Conservation (phyloP, 2,888 invertebrate species). For the Bimastos eiseni region DNA sequence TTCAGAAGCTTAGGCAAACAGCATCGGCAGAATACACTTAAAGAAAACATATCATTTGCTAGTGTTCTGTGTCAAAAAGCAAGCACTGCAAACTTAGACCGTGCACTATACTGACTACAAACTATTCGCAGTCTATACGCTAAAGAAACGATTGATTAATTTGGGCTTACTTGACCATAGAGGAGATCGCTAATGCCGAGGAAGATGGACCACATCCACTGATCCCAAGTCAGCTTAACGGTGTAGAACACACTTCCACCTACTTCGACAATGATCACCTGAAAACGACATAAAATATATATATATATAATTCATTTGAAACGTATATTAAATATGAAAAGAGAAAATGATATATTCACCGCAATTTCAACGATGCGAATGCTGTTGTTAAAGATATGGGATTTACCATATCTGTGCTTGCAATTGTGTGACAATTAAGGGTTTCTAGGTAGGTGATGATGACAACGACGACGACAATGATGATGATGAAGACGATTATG, state of each 20-base stretch:
- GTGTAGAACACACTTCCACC: slow-evolving; percentile 29
- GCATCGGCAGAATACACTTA: no score
- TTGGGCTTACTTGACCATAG: slow-evolving; percentile 21
- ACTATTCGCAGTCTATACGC: neutral
- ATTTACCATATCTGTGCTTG: neutral
- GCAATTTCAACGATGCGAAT: neutral
- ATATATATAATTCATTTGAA: neutral
- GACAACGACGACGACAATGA: slow-evolving; percentile 20
- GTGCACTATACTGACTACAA: neutral
- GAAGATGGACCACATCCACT: slow-evolving; percentile 28
- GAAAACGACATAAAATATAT: no score
- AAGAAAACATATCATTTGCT: no score
- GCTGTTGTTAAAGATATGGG: neutral
- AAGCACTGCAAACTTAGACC: neutral
- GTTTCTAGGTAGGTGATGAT: neutral
- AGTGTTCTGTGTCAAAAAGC: no score
- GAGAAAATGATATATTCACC: neutral
- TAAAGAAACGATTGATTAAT: no score
- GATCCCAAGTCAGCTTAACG: slow-evolving; percentile 10
- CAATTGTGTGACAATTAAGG: neutral
- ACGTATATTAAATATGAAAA: neutral
- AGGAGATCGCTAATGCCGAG: slow-evolving; percentile 29
- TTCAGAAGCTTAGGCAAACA: no score
- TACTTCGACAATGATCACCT: slow-evolving; percentile 26
- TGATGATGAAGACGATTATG: no score